Conservation (phyloP, 2,888 invertebrate species). For the Panzeria rudis region DNA sequence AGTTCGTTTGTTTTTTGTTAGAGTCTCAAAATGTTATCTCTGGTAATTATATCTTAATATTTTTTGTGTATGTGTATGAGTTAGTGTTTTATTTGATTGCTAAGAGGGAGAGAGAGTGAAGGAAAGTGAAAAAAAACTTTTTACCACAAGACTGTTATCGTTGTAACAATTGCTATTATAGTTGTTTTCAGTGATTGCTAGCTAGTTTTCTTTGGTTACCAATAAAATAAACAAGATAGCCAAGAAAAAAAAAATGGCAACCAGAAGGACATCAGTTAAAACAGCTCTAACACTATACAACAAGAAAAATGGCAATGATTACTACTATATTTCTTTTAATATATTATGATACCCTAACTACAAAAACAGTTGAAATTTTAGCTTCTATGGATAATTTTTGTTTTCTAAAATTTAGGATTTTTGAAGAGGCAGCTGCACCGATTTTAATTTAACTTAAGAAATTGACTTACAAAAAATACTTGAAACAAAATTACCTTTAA, state of each 20-base stretch:
- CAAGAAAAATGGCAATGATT: no score
- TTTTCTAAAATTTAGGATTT: no score
- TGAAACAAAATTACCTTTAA: no score
- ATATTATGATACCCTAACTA: no score
- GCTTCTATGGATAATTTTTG: no score
- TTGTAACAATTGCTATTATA: conserved; percentile 25
- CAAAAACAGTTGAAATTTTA: no score
- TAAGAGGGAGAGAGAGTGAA: not conserved
- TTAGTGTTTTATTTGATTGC: conserved; percentile 16
- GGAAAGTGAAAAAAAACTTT: not conserved
- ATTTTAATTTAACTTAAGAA: no score
- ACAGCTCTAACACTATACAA: no score
- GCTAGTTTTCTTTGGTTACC: not conserved
- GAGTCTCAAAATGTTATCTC: conserved; percentile 51
- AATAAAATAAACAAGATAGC: not conserved
- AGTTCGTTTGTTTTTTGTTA: not conserved
- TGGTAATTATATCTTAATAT: conserved; percentile 63
- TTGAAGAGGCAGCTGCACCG: no score
- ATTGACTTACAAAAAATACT: no score
- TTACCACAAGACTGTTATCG: conserved; percentile 45
- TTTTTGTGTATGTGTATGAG: conserved; percentile 34
- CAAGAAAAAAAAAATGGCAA: not conserved
- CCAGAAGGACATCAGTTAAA: not conserved
- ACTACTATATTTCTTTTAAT: no score
- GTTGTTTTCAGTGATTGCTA: not conserved